phyloP scores from a whole-genome alignment of 2,113 vertebrate genomes.

The Phrynocephalus versicolor region DNA sequence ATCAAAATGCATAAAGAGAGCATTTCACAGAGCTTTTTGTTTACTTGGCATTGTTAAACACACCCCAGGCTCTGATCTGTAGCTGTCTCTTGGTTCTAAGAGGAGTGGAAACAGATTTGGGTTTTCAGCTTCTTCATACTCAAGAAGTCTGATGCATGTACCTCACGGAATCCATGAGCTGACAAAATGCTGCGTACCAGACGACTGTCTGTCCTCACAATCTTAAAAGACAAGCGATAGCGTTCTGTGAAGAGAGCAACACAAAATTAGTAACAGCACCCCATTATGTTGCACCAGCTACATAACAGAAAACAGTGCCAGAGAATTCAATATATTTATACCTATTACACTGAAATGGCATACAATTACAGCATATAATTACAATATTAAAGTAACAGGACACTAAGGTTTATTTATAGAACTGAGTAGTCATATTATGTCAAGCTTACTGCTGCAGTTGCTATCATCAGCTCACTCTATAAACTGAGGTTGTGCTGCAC shows the following conservation, averaged over 20 bases:
- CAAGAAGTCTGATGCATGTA: slow-evolving; percentile 49
- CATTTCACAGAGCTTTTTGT: not conserved
- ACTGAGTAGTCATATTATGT: not conserved
- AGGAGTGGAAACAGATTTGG: not conserved
- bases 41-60: not conserved
- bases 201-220: slow-evolving; percentile 94
- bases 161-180: slow-evolving; percentile 95
- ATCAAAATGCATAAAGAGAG: not conserved
- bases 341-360: not conserved
- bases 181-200: slow-evolving; percentile 90
- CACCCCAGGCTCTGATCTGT: not conserved
- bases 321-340: not conserved
- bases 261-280: slow-evolving; percentile 2
- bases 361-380: not conserved
- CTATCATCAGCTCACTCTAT: too few species aligned
- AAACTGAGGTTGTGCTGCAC: too few species aligned
- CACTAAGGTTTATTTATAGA: not conserved
- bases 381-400: not conserved
- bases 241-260: slow-evolving; percentile 76
- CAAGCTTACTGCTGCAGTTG: too few species aligned
- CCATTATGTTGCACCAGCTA: not conserved
- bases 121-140: not conserved
- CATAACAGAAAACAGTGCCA: not conserved
- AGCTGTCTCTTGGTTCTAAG: slow-evolving; percentile 24
- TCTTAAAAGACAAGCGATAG: slow-evolving; percentile 93